Percentiles rank a stretch among this genome's conserved stretches.
phyloP scores from a whole-genome alignment of 2,888 invertebrate genomes.

The Beris chalybata region DNA sequence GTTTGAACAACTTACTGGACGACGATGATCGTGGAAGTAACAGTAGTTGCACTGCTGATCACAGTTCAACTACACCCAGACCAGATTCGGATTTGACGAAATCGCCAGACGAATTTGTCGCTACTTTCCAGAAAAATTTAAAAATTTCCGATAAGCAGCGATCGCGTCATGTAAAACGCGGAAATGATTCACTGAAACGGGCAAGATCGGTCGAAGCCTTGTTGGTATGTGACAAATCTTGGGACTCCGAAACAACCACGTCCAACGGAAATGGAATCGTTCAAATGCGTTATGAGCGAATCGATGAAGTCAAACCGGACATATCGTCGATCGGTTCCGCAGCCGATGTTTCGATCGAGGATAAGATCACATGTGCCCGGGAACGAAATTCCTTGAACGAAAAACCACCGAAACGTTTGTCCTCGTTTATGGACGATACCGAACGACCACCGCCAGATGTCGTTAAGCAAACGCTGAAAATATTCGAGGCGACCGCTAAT shows the following conservation, averaged over 20 bases:
- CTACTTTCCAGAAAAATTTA: slow-evolving; percentile 37
- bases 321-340: slow-evolving; percentile 15
- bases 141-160: slow-evolving; percentile 35
- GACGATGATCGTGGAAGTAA: slow-evolving; percentile 59
- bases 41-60: slow-evolving; percentile 44
- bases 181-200: slow-evolving; percentile 72
- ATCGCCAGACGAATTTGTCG: slow-evolving; percentile 36
- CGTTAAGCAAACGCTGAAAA: slow-evolving; percentile 80
- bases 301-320: slow-evolving; percentile 8
- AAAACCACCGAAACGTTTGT: slow-evolving; percentile 61
- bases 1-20: slow-evolving; percentile 82
- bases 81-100: slow-evolving; percentile 9
- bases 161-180: slow-evolving; percentile 59
- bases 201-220: slow-evolving; percentile 86
- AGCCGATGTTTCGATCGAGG: slow-evolving; percentile 52
- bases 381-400: slow-evolving; percentile 50
- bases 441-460: slow-evolving; percentile 88
- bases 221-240: slow-evolving; percentile 62
- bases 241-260: slow-evolving; percentile 25
- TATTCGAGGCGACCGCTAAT: slow-evolving; percentile 74
- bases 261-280: slow-evolving; percentile 36
- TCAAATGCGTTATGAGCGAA: slow-evolving; percentile 13
- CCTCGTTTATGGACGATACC: slow-evolving; percentile 68
- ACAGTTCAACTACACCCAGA: slow-evolving; percentile 4
- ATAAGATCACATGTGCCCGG: slow-evolving; percentile 55